Percentiles rank a stretch among this genome's conserved stretches.
These are phyloP conservation scores for Rhegmatorhina hoffmannsi DNA, from an alignment of 2,113 vertebrate genomes.

Conservation along the genomic window DNA sequence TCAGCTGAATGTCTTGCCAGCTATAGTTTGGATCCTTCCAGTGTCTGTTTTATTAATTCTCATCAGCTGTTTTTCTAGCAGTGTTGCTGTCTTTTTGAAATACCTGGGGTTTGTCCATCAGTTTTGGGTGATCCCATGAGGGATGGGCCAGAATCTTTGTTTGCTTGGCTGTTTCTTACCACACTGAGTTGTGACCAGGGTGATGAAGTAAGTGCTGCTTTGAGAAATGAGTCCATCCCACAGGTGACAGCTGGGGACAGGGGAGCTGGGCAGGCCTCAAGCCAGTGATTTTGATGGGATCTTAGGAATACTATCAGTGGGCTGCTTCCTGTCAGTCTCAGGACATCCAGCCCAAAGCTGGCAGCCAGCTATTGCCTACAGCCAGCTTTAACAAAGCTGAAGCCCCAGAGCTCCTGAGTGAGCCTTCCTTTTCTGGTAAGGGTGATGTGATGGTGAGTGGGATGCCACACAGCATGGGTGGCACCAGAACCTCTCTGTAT, in stretches of 20 bases:
- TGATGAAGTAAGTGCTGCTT: neutral
- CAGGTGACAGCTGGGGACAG: neutral
- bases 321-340: neutral
- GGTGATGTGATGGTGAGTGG: neutral
- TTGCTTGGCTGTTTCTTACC: neutral
- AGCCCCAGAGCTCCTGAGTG: neutral
- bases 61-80: neutral
- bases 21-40: neutral
- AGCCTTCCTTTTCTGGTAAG: neutral
- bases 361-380: neutral
- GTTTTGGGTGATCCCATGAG: neutral
- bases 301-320: neutral
- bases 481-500: neutral
- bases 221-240: neutral
- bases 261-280: neutral
- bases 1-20: slow-evolving; percentile 4
- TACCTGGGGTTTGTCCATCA: neutral
- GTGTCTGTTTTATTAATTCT: slow-evolving; percentile 5
- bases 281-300: neutral
- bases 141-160: neutral
- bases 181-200: neutral
- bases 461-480: neutral
- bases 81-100: neutral
- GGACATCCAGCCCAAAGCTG: neutral
- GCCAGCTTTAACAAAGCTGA: neutral